These are phyloP conservation scores for Botrylloides violaceus DNA, from an alignment of 23 tunicate genomes.

Conservation along the genomic window DNA sequence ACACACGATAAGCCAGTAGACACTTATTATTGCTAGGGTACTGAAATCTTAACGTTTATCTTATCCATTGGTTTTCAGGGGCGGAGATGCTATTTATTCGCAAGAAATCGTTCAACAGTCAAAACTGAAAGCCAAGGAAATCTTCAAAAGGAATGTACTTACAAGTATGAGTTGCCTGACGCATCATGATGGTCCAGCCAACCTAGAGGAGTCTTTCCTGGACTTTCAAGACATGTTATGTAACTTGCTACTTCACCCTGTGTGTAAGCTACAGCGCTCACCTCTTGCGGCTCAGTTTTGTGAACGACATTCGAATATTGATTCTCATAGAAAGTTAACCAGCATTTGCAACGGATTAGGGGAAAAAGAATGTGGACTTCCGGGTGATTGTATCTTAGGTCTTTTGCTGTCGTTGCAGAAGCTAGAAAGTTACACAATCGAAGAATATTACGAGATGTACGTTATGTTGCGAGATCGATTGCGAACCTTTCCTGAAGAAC, in stretches of 20 bases:
- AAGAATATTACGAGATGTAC: constrained; percentile 20
- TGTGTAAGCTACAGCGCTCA: neutral
- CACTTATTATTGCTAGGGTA: neutral
- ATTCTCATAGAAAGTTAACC: neutral
- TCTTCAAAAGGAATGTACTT: constrained; percentile 10
- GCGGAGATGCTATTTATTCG: constrained; percentile 12
- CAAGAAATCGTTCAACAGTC: constrained; percentile 15
- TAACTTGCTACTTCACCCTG: constrained; percentile 7
- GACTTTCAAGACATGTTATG: constrained; percentile 15
- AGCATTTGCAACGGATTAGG: neutral
- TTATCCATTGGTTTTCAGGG: too few relatives aligned
- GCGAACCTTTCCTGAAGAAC: neutral
- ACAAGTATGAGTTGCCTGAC: neutral
- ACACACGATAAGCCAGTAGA: neutral
- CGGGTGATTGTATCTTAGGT: constrained; percentile 3
- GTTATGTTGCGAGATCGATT: neutral
- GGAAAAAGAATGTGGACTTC: constrained; percentile 4
- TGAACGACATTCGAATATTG: constrained; percentile 4
- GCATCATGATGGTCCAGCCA: neutral
- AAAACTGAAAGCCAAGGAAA: neutral
- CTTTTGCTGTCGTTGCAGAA: constrained; percentile 19
- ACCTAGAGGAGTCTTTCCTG: neutral
- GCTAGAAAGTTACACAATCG: constrained; percentile 1
- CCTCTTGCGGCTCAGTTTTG: constrained; percentile 7
- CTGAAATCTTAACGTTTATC: too few relatives aligned